Percentiles rank a stretch among this genome's conserved stretches.
phyloP scores from a whole-genome alignment of 2,113 vertebrate genomes.

The Neopipo cinnamomea region DNA sequence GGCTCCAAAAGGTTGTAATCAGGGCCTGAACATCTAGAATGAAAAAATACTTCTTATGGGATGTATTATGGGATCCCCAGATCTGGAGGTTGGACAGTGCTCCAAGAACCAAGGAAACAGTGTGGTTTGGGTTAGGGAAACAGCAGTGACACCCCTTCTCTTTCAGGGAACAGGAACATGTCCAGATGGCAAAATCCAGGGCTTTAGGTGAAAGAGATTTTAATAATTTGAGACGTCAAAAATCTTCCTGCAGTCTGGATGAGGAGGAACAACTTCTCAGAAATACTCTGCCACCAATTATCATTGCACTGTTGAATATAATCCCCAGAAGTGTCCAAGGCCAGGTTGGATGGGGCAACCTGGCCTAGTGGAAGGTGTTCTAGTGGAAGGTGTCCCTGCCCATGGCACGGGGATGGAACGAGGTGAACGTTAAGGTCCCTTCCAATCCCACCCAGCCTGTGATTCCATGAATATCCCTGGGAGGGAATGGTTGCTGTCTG shows the following conservation, averaged over 20 bases:
- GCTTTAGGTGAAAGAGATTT: background rate
- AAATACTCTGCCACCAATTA: background rate
- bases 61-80: background rate
- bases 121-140: background rate
- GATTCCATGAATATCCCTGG: background rate
- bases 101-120: background rate
- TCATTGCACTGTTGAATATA: background rate
- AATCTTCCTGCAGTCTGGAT: background rate
- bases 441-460: background rate
- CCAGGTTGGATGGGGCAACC: background rate
- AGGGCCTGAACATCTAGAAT: background rate
- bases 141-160: background rate
- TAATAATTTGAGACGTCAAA: background rate
- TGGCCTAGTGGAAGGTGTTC: background rate
- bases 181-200: background rate
- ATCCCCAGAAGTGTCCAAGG: background rate
- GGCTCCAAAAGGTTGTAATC: background rate
- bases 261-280: background rate
- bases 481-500: background rate
- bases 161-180: background rate
- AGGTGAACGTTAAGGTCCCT: background rate
- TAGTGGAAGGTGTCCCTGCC: background rate
- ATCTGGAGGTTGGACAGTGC: background rate
- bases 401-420: background rate
- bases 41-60: background rate